These are phyloP conservation scores for Macropus fuliginosus DNA, from an alignment of 2,797 vertebrate genomes.

Conservation along the genomic window DNA sequence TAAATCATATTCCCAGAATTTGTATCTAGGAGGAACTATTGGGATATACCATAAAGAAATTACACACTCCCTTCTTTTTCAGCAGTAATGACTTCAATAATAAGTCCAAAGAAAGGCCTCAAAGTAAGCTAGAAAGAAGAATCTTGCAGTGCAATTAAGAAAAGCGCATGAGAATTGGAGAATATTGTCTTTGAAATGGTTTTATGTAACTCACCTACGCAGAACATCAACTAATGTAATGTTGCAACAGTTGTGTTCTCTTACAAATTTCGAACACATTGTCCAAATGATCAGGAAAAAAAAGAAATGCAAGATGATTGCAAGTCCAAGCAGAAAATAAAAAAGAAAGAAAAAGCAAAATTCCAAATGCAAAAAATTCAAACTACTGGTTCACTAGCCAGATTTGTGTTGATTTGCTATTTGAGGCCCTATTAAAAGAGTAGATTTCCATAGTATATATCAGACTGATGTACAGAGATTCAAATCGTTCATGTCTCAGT, in stretches of 20 bases:
- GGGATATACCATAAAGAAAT: neutral
- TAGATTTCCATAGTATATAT: neutral
- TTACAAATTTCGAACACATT: conserved; percentile 7
- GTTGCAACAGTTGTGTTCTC: accelerated
- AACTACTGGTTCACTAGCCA: no score
- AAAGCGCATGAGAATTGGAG: accelerated
- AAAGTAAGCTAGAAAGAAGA: accelerated
- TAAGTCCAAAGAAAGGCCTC: no score
- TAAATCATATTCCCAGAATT: neutral
- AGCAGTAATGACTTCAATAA: neutral
- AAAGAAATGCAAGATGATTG: neutral
- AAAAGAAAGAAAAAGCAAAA: neutral
- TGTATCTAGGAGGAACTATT: neutral
- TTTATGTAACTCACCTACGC: accelerated
- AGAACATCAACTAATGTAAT: neutral
- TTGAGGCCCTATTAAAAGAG: neutral
- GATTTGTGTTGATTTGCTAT: accelerated
- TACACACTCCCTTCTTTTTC: neutral
- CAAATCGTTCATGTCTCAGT: neutral
- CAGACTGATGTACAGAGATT: neutral
- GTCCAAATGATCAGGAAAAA: neutral
- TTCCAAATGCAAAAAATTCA: accelerated
- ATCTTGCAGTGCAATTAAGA: neutral
- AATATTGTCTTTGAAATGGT: accelerated
- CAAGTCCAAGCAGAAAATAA: neutral